Evolutionary conservation across 2,113 vertebrate genomes (phyloP), one percentile per base, ranked within the genome.

Genomic region (Nannospalax galili): DNA sequence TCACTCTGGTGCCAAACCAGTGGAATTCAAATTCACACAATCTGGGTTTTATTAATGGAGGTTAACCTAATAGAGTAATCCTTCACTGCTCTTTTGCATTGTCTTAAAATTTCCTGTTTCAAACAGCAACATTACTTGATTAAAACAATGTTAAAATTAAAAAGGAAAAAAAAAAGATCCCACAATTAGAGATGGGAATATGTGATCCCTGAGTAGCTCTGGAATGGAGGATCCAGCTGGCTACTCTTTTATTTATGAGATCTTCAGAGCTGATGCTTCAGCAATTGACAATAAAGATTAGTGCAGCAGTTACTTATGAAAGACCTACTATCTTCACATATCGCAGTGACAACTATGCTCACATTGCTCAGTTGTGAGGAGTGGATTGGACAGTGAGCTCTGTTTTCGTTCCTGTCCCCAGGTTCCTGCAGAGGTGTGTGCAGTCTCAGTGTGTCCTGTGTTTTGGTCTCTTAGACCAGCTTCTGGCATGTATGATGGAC

Each of bases 191-290:
- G 64, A 67, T 28, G 17, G 78, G 40, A 80, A 14, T 64, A 12
- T 74, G 30, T 35, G 62, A 85, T 64, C n/a, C 10, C 26, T 87
- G 85, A 78, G 84, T 32, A 84, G 37, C 95, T 94, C 52, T 87
- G 62, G 65, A 56, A 32, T 67, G 48, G 26, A 70, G 77, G 67
- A 69, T 22, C 72, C 74, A 84, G 67, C 80, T 91, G 88, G n/a
- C 40, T 86, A 1, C 60, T 72, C 17, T 52, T 70, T 94, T 58
- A 15, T 19, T 81, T 30, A 32, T 4, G 7, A 42, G 70, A 5
- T 45, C 35, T 70, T 93, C 80, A 42, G 69, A 91, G 75, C 67
- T 92, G 42, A 20, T 70, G 1, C 28, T 35, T 32, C 16, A 56
- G 28, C 10, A n/a, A 45, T 88, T 73, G 48, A 88, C 26, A 56